Conservation (phyloP, 2,797 vertebrate species). For the Salarias fasciatus region DNA sequence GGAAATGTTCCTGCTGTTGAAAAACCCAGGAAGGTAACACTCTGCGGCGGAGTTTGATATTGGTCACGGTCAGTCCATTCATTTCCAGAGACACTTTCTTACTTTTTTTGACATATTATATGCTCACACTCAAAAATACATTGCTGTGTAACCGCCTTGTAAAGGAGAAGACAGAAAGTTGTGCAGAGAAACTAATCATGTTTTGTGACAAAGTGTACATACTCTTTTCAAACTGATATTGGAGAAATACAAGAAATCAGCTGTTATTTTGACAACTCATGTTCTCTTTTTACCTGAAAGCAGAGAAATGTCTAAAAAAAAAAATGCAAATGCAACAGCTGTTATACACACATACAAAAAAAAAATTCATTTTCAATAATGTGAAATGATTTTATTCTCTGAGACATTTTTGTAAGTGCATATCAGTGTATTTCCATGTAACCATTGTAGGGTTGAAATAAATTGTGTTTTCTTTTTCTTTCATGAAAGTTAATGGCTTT, state of each 20-base stretch:
- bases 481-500: slow-evolving; percentile 61
- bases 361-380: slow-evolving; percentile 73
- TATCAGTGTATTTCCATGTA: slow-evolving; percentile 84
- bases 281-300: slow-evolving; percentile 79
- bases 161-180: slow-evolving; percentile 49
- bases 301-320: slow-evolving; percentile 63
- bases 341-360: slow-evolving; percentile 61
- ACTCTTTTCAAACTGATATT: slow-evolving; percentile 75
- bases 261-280: slow-evolving; percentile 54
- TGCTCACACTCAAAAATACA: slow-evolving; percentile 48
- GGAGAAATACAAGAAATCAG: slow-evolving; percentile 58
- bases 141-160: slow-evolving; percentile 53
- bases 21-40: slow-evolving; percentile 39
- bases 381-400: slow-evolving; percentile 79
- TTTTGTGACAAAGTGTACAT: slow-evolving; percentile 84
- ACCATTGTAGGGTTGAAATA: slow-evolving; percentile 82
- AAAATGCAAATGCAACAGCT: slow-evolving; percentile 57
- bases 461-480: slow-evolving; percentile 80
- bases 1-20: slow-evolving; percentile 61
- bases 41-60: slow-evolving; percentile 34
- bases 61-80: slow-evolving; percentile 34
- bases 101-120: slow-evolving; percentile 45
- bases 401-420: slow-evolving; percentile 84
- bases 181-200: slow-evolving; percentile 67
- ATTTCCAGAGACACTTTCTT: slow-evolving; percentile 26